Conservation (phyloP, 2,888 invertebrate species). For the Globia sparganii region DNA sequence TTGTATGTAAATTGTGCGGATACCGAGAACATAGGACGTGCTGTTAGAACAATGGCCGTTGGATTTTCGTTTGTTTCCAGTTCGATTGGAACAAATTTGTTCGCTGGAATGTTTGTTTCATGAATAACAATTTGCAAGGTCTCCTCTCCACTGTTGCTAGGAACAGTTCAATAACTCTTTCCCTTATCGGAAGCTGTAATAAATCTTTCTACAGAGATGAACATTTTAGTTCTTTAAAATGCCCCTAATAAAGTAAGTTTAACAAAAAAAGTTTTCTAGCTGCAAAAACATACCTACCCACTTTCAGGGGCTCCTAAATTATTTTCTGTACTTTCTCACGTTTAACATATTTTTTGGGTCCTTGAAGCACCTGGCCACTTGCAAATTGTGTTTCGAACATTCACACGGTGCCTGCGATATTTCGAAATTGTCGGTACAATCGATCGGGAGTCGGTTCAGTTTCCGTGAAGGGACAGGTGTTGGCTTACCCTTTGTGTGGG, state of each 20-base stretch:
- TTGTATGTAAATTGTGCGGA: conserved; percentile 61
- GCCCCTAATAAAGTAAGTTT: not conserved
- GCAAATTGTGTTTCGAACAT: conserved; percentile 55
- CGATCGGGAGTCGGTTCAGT: conserved; percentile 56
- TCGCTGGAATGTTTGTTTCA: conserved; percentile 36
- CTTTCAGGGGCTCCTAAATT: not conserved
- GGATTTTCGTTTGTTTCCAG: conserved; percentile 37
- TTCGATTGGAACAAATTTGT: conserved; percentile 16
- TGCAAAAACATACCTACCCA: not conserved
- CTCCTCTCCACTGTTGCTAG: not conserved
- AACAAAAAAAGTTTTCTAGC: not conserved
- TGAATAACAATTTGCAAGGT: conserved; percentile 33
- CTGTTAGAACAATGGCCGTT: conserved; percentile 49
- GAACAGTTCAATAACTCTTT: not conserved
- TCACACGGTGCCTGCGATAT: conserved; percentile 59
- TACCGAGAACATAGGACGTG: conserved; percentile 56
- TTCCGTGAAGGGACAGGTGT: conserved; percentile 74
- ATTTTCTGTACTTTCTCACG: conserved; percentile 36
- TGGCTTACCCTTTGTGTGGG: conserved; percentile 74
- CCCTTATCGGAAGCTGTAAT: not conserved
- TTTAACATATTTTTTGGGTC: conserved; percentile 32
- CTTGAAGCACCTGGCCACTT: conserved; percentile 54
- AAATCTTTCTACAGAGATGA: not conserved
- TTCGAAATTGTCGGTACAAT: conserved; percentile 58
- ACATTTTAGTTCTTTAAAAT: too few species aligned